Evolutionary conservation across 2,888 invertebrate genomes (phyloP).

Genomic region (Eristalis arbustorum): DNA sequence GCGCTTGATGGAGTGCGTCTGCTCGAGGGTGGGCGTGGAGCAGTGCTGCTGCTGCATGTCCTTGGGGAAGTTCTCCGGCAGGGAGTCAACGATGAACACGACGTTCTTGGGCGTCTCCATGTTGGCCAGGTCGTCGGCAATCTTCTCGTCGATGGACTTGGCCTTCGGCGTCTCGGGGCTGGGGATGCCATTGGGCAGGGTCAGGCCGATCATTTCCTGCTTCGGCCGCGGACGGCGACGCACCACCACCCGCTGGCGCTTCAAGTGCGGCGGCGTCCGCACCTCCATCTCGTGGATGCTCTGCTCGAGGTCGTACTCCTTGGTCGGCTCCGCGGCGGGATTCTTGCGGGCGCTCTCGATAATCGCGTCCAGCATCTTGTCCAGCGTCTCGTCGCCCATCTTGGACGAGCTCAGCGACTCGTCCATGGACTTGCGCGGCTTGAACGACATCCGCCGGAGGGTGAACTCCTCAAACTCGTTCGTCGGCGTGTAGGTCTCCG

Average conservation of each 20-base stretch:
- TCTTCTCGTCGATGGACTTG: constrained; percentile 37
- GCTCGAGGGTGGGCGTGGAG: constrained; percentile 80
- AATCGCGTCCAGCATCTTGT: constrained; percentile 80
- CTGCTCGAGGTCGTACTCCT: constrained; percentile 73
- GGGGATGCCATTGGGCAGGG: constrained; percentile 77
- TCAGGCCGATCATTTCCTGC: constrained; percentile 72
- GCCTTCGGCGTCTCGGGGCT: constrained; percentile 76
- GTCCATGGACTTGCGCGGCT: constrained; percentile 54
- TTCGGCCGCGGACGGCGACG: constrained; percentile 65
- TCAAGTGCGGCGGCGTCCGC: constrained; percentile 78
- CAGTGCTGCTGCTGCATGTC: constrained; percentile 80
- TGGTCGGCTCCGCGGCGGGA: constrained; percentile 21
- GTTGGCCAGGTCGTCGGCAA: constrained; percentile 61
- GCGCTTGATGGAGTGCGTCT: constrained; percentile 82
- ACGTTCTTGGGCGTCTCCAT: constrained; percentile 74
- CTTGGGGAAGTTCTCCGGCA: constrained; percentile 46
- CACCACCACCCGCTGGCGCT: constrained; percentile 78
- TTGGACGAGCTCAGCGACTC: constrained; percentile 77
- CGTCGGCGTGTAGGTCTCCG: constrained; percentile 28
- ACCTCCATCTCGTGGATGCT: constrained; percentile 80
- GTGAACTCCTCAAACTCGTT: constrained; percentile 67
- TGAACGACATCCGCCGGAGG: constrained; percentile 70
- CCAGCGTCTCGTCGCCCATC: constrained; percentile 79
- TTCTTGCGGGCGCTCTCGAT: constrained; percentile 79
- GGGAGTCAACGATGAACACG: constrained; percentile 77